Base-by-base conservation (phyloP, 2,113 vertebrate species). In the Trematomus loennbergii region DNA sequence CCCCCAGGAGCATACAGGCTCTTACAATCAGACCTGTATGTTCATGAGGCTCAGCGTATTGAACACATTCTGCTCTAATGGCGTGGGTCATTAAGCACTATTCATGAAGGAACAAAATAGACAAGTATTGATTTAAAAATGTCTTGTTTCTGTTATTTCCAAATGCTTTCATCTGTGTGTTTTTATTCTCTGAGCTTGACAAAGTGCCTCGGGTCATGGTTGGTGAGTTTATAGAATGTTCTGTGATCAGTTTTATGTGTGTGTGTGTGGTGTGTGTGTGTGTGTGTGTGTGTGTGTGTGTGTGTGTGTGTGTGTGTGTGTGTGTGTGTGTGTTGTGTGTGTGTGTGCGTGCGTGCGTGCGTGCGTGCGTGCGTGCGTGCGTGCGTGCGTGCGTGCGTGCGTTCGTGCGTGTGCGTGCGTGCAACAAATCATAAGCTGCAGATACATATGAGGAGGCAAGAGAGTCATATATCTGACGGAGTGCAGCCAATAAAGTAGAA, bases 401-500 rank as follows among this genome's bases (percentile, higher is more conserved):
- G 59, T 22, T 62, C 43, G 40, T 72, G 75, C 71, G 77, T 71
- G 58, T 61, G 64, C 86, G 83, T 84, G 84, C 76, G 88, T 91
- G 89, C 84, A 87, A 88, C 88, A 91, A 81, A 87, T 86, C 85
- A 86, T 82, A 90, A 85, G 85, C 54, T 2, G 45, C 68, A 77
- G 82, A 91, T 88, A 88, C 88, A 86, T 89, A 84, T 22, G 69
- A 86, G 85, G 72, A 89, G 84, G 81, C 79, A 75, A 75, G 91
- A 87, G 92, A 91, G 90, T 91, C 92, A 52, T 93, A 92, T 91
- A 90, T 88, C 89, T 94, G 88, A 91, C 91, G 71, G 84, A 93
- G 88, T 88, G 84, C 85, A 77, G 87, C 89, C 91, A 92, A 92
- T 93, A 94, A 93, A 91, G 89, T 88, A 86, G 89, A 92, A 94